Base-by-base conservation (phyloP, 1,140 invertebrate species). In the Sesamia nonagrioides region DNA sequence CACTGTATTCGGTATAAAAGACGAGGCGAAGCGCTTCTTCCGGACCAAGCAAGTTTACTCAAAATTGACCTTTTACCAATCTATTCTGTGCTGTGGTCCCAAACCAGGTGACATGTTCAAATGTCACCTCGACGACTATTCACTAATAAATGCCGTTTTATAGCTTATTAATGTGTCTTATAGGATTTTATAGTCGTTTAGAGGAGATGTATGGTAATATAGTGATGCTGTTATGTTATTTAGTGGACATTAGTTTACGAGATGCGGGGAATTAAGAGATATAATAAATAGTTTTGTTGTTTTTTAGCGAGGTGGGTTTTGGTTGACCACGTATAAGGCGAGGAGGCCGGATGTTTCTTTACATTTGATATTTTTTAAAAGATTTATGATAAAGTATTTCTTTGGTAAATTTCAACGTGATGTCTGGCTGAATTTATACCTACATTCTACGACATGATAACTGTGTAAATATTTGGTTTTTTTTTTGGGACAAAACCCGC, bases 91-190 rank as follows among this genome's bases (percentile, higher is more conserved):
- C 3, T 15, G 40, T n/a, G 8, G 33, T 13, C 58, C 37, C 40
- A 75, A 61, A 54, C 37, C 48, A 75, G 54, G 21, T 48, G 74
- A 63, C 74, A 76, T 66, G 21, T 52, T 37, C 35, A 66, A 76
- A 66, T 66, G 45, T 76, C 60, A 66, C 74, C 60, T 76, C 9
- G 18, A 50, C 60, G 33, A 58, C 45, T 76, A 76, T 75, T 61
- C 42, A 77, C 48, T 77, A 83, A 83, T 83, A 78, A 83, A 80
- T 80, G 63, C 45, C 71, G 52, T 80, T 80, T 83, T 80, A 80
- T 58, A 48, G 61, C 75, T 75, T 83, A 83, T 80, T 83, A 83
- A 83, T 80, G 79, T 66, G 63, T 66, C 78, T 83, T 80, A 83
- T 37, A 75, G 56, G 58, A 52, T 42, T 83, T 83, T 83, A 83